Conservation (phyloP, 2,113 vertebrate genomes). For the Stegostoma tigrinum region DNA sequence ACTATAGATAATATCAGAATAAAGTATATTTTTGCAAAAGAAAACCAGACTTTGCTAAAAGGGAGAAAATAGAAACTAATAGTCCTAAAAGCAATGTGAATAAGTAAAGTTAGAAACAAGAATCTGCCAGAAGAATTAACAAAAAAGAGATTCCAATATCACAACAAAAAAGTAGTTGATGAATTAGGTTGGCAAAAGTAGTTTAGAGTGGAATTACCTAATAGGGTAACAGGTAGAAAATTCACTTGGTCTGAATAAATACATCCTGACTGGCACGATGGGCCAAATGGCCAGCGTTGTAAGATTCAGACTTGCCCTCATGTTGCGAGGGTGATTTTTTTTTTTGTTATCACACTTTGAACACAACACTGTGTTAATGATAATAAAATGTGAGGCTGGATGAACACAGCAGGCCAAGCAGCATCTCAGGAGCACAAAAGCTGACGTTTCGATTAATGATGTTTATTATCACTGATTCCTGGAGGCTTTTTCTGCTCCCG, state of each 20-base stretch:
- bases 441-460: too few species aligned
- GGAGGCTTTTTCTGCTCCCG: background rate
- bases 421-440: too few species aligned
- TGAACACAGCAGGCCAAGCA: too few species aligned
- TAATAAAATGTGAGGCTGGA: too few species aligned
- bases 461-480: background rate
- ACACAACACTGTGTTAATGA: background rate
- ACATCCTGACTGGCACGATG: background rate
- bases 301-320: background rate
- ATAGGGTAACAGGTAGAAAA: background rate
- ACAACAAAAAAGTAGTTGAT: background rate
- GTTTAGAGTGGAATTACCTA: background rate
- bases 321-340: background rate
- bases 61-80: background rate
- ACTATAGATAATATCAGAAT: too few species aligned
- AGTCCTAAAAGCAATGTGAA: background rate
- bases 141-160: background rate
- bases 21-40: too few species aligned
- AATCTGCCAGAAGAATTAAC: background rate
- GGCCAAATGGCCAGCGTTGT: background rate
- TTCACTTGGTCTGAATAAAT: background rate
- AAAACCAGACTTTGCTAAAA: background rate
- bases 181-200: background rate
- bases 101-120: too few species aligned
- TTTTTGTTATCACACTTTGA: background rate